Percentiles rank a stretch among this genome's conserved stretches.
phyloP scores from a whole-genome alignment of 2,113 vertebrate genomes.

The Nansenia antarctica region DNA sequence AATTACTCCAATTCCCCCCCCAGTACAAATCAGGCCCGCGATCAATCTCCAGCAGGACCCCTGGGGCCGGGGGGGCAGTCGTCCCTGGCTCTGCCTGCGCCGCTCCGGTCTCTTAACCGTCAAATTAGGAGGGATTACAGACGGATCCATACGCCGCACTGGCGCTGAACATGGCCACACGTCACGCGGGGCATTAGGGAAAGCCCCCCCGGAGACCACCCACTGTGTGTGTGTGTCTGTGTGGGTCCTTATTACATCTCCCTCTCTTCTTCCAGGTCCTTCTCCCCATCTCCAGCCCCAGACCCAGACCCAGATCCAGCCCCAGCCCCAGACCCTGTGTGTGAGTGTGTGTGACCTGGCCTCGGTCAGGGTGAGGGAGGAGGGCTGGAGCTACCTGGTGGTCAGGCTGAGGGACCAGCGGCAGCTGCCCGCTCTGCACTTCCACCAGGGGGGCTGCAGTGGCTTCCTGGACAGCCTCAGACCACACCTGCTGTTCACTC shows the following conservation, averaged over 20 bases:
- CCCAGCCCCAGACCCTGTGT: conserved; percentile 65
- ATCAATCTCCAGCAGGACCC: conserved; percentile 1
- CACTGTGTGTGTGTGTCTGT: background rate
- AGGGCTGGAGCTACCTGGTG: conserved; percentile 84
- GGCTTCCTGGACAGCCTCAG: conserved; percentile 79
- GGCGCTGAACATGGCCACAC: background rate
- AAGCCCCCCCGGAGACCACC: background rate
- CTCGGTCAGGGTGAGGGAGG: conserved; percentile 81
- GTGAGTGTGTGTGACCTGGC: conserved; percentile 84
- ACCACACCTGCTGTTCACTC: conserved; percentile 77
- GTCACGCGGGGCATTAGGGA: background rate
- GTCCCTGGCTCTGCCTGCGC: background rate
- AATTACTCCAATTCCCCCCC: conserved; percentile 7
- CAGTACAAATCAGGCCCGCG: background rate
- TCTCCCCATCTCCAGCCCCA: conserved; percentile 56
- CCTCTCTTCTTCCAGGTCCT: background rate
- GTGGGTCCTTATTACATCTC: background rate
- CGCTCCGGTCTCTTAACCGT: background rate
- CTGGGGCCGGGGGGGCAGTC: background rate
- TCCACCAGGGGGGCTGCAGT: conserved; percentile 82
- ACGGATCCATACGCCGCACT: background rate
- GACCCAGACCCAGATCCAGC: conserved; percentile 50
- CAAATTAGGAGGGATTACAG: conserved; percentile 1
- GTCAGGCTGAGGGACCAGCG: conserved; percentile 82
- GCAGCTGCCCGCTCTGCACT: conserved; percentile 82